Percentiles rank a stretch among this genome's conserved stretches.
Evolutionary conservation across 2,797 vertebrate genomes (phyloP).

Genomic region (Apogon talboti): DNA sequence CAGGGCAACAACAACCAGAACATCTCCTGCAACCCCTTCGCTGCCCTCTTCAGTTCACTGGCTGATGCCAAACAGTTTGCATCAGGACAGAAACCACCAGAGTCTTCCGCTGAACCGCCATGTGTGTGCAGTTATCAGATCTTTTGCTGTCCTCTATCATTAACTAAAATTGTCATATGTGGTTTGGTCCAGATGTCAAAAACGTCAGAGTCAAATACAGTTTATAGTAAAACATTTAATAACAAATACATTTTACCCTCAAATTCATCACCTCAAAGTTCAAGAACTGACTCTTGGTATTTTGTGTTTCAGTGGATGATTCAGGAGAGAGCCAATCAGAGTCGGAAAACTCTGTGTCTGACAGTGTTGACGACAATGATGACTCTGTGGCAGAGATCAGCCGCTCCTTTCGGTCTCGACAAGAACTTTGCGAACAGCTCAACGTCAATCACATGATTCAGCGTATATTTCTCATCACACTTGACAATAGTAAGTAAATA

Average conservation of each 20-base stretch:
- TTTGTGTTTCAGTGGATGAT: conserved; percentile 83
- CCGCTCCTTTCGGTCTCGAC: conserved; percentile 94
- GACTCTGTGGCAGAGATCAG: conserved; percentile 97
- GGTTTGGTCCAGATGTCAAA: no score
- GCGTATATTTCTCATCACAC: conserved; percentile 96
- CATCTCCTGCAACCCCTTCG: conserved; percentile 97
- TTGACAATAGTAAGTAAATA: conserved; percentile 95
- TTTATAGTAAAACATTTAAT: no score
- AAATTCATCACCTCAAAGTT: background rate
- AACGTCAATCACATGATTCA: conserved; percentile 99
- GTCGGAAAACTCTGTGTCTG: conserved; percentile 95
- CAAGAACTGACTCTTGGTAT: conserved; percentile 1
- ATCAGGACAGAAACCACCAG: conserved; percentile 90
- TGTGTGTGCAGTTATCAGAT: conserved; percentile 68
- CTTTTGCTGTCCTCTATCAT: background rate
- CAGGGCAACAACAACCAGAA: conserved; percentile 98
- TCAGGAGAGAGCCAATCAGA: conserved; percentile 92
- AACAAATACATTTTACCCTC: background rate
- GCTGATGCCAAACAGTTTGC: conserved; percentile 97
- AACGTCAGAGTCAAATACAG: no score
- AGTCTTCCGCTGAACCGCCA: conserved; percentile 79
- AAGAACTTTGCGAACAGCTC: conserved; percentile 97
- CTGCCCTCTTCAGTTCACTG: conserved; percentile 95
- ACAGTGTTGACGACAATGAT: conserved; percentile 96
- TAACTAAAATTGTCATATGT: background rate